Percentiles rank a stretch among this genome's conserved stretches.
These are phyloP conservation scores for Macrophya annulata DNA, from an alignment of 2,888 invertebrate genomes.

Conservation along the genomic window DNA sequence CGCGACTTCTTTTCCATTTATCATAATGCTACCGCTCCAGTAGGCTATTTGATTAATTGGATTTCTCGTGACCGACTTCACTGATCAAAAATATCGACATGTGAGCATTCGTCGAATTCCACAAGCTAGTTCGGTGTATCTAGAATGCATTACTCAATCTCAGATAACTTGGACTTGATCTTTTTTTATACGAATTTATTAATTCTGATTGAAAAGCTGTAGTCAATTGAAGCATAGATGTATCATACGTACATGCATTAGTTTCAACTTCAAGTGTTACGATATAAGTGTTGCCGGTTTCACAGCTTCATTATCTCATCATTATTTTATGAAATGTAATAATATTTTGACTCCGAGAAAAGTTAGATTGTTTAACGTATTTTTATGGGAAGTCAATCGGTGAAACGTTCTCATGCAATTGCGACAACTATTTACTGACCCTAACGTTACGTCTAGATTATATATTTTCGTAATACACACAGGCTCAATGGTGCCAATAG, in stretches of 20 bases:
- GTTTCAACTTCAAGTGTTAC: neutral
- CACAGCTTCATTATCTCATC: neutral
- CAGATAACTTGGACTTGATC: slow-evolving; percentile 8
- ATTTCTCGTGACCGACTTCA: slow-evolving; percentile 50
- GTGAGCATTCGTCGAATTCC: slow-evolving; percentile 45
- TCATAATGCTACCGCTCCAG: slow-evolving; percentile 47
- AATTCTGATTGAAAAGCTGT: slow-evolving; percentile 15
- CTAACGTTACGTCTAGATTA: neutral
- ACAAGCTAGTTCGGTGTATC: neutral
- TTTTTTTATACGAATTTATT: slow-evolving; percentile 2
- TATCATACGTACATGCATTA: neutral
- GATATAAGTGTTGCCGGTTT: neutral
- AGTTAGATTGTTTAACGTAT: slow-evolving; percentile 5
- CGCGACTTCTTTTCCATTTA: slow-evolving; percentile 51
- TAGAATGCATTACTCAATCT: slow-evolving; percentile 31
- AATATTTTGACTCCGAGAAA: neutral
- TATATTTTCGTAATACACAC: neutral
- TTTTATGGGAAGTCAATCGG: slow-evolving; percentile 23
- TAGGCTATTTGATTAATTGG: slow-evolving; percentile 52
- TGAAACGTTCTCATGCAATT: slow-evolving; percentile 22
- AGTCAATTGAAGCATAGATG: slow-evolving; percentile 7
- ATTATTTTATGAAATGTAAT: slow-evolving; percentile 4
- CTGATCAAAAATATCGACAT: slow-evolving; percentile 51
- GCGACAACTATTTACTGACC: neutral
- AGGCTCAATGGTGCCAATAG: neutral